Base-by-base conservation (phyloP, 2,797 vertebrate genomes). In the Perodicticus potto region DNA sequence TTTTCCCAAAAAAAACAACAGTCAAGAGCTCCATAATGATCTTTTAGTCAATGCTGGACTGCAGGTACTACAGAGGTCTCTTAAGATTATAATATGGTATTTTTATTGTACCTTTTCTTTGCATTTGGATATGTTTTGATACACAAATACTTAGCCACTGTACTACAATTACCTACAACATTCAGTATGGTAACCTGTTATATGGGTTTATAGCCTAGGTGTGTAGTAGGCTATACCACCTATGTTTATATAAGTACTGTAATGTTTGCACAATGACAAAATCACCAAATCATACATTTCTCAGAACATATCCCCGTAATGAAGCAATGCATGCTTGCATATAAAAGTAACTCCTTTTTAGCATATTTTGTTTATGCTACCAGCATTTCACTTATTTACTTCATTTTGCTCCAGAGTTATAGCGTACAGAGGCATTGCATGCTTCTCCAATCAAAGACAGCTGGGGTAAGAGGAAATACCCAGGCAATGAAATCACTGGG, bases 391-490 rank as follows among this genome's bases (percentile, higher is more conserved):
- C 37, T 80, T 29, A 61, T 57, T 92, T 72, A 49, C 86, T 53
- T 65, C 34, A 9, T 59, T 88, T 86, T 74, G 43, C 43, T 91
- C 34, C 25, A 72, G 1, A 85, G 80, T 85, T 63, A 65, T 6
- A 76, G 29, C 61, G 19, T 12, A 20, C 43, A 81, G 61, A 57
- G 43, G 37, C 27, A 70, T 34, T 82, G 82, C n/a, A 17, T 13
- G 34, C 23, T 95, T 94, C 90, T 84, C 53, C 63, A 34, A 25
- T 34, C 69, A 89, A 83, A 93, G 20, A 16, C 45, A 86, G n/a
- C n/a, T 74, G 25, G 12, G 23, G 10, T 49, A 16, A 72, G 32
- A 43, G 43, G 69, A 78, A 63, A 91, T 0, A 3, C 9, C 19
- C 23, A 65, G 17, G n/a, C 70, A 82, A 1, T 73, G 19, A 82